A percentile compares a stretch with the other conserved stretches of the same genome.
These are phyloP conservation scores for Turnix velox DNA, from an alignment of 2,113 vertebrate genomes.

Conservation along the genomic window DNA sequence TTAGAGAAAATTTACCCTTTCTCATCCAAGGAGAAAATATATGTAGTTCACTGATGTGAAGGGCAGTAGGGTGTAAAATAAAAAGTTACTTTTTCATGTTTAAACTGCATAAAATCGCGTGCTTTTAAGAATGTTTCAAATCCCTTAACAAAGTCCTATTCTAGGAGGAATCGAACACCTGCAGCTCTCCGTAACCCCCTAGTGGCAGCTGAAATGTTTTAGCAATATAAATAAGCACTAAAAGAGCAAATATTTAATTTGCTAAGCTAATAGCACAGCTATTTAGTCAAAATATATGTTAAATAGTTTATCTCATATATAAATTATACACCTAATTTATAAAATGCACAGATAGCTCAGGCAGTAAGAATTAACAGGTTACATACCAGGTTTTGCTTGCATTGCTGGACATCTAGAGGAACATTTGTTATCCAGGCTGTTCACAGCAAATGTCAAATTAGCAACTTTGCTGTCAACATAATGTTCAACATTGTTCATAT, in stretches of 20 bases:
- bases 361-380: conserved; percentile 9
- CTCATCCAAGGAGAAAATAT: background rate
- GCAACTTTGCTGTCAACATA: conserved; percentile 85
- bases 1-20: background rate
- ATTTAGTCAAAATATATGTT: background rate
- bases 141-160: background rate
- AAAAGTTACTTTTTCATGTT: background rate
- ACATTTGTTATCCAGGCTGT: conserved; percentile 83
- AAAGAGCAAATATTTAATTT: background rate
- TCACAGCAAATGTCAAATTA: conserved; percentile 82
- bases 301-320: background rate
- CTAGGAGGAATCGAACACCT: background rate
- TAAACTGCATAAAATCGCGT: background rate
- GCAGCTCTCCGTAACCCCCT: conserved; percentile 33
- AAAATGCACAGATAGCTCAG: background rate
- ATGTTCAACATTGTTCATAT: conserved; percentile 84
- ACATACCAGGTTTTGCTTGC: conserved; percentile 67
- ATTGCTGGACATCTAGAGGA: conserved; percentile 74
- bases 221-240: background rate
- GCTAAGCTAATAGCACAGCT: background rate
- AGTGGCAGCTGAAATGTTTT: background rate
- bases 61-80: background rate
- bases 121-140: background rate
- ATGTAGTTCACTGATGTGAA: background rate
- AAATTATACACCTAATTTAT: too few species aligned